A percentile compares a stretch with the other conserved stretches of the same genome.
These are phyloP conservation scores for Watersipora subatra DNA, from an alignment of 1,140 invertebrate genomes.

Conservation along the genomic window DNA sequence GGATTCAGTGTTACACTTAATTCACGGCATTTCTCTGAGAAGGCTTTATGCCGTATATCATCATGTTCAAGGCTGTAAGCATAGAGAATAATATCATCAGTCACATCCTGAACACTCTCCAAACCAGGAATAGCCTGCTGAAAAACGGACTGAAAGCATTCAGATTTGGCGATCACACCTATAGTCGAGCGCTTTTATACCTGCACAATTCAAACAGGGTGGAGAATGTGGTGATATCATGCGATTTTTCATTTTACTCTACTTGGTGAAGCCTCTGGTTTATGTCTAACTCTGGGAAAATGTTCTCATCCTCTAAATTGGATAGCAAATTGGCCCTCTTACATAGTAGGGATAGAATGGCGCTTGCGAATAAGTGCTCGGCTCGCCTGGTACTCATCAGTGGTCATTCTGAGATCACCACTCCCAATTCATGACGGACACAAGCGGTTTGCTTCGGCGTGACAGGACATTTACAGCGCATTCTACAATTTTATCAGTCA, in stretches of 20 bases:
- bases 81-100: conserved; percentile 3
- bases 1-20: conserved; percentile 13
- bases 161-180: conserved; percentile 20
- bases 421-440: not conserved
- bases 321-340: conserved; percentile 10
- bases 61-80: conserved; percentile 7
- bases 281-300: conserved; percentile 15
- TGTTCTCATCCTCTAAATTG: conserved; percentile 12
- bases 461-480: too few species aligned
- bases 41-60: conserved; percentile 5
- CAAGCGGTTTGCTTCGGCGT: too few species aligned
- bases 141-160: conserved; percentile 8
- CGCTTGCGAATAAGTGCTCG: conserved; percentile 12
- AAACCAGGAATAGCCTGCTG: conserved; percentile 8
- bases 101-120: not conserved
- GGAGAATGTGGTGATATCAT: conserved; percentile 39
- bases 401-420: not conserved
- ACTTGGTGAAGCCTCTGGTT: conserved; percentile 15
- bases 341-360: conserved; percentile 13
- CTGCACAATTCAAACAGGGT: conserved; percentile 35
- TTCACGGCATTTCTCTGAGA: conserved; percentile 5
- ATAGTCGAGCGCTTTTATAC: conserved; percentile 34
- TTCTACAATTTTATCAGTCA: too few species aligned
- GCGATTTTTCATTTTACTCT: not conserved
- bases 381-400: conserved; percentile 15